phyloP scores from a whole-genome alignment of 2,113 vertebrate genomes.

The Jaculus jaculus region DNA sequence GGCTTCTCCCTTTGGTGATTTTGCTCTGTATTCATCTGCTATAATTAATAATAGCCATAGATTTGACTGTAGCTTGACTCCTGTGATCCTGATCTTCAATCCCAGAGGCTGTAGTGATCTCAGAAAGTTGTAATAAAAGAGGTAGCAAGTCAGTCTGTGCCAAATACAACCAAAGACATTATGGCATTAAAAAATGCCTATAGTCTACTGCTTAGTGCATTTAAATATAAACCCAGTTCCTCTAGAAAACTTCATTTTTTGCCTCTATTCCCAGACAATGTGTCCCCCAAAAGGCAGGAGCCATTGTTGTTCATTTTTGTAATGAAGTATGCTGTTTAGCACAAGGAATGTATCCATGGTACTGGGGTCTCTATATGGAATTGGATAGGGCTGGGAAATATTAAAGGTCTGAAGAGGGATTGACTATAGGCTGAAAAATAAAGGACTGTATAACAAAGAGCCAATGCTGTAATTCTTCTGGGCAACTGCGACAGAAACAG shows the following conservation, averaged over 20 bases:
- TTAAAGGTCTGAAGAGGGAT: not conserved
- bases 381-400: not conserved
- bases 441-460: not conserved
- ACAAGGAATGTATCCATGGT: not conserved
- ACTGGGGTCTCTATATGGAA: not conserved
- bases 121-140: not conserved
- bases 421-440: not conserved
- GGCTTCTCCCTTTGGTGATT: not conserved
- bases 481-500: not conserved
- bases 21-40: not conserved
- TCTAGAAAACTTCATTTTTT: not conserved
- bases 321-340: not conserved
- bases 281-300: not conserved
- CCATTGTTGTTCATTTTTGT: not conserved
- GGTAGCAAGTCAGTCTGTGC: not conserved
- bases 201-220: not conserved
- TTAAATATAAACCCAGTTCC: not conserved
- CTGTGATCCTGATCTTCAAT: not conserved
- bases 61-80: not conserved
- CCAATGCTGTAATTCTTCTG: not conserved
- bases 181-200: not conserved
- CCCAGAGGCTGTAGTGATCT: not conserved
- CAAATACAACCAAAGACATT: not conserved
- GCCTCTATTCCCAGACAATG: not conserved
- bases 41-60: not conserved